Percentiles rank a stretch among this genome's conserved stretches.
These are phyloP conservation scores for Macropodus opercularis DNA, from an alignment of 2,797 vertebrate genomes.

Conservation along the genomic window DNA sequence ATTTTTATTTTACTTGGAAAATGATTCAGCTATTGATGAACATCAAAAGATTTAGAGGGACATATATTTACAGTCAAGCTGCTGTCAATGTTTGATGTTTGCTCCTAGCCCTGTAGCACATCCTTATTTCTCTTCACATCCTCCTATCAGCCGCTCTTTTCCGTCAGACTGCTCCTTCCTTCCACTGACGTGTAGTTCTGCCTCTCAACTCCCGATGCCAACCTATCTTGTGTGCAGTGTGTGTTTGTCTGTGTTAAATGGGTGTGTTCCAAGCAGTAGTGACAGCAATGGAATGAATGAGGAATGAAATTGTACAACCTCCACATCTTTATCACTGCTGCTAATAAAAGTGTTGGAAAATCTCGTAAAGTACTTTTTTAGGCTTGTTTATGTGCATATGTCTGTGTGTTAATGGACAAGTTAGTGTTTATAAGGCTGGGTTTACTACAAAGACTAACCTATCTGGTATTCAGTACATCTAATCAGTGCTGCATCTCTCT, in stretches of 20 bases:
- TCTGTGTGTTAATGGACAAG: slow-evolving; percentile 13
- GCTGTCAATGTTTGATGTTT: slow-evolving; percentile 32
- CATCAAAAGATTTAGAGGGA: slow-evolving; percentile 21
- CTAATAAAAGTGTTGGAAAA: slow-evolving; percentile 23
- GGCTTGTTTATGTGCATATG: slow-evolving; percentile 1
- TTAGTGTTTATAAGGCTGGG: slow-evolving; percentile 20
- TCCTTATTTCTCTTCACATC: slow-evolving; percentile 44
- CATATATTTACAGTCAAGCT: slow-evolving; percentile 21
- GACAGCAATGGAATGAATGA: slow-evolving; percentile 32
- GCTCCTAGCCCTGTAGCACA: slow-evolving; percentile 25
- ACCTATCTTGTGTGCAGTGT: slow-evolving; percentile 17
- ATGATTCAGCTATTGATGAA: slow-evolving; percentile 8
- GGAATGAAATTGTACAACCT: slow-evolving; percentile 20
- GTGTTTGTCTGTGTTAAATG: slow-evolving; percentile 2
- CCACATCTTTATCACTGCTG: slow-evolving; percentile 30
- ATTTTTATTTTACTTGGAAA: not conserved
- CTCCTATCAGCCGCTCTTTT: slow-evolving; percentile 30
- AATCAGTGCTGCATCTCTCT: slow-evolving; percentile 7
- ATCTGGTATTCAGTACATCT: slow-evolving; percentile 38
- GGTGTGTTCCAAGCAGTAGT: slow-evolving; percentile 37
- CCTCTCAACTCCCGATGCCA: slow-evolving; percentile 27
- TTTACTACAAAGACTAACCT: slow-evolving; percentile 26
- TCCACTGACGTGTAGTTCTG: slow-evolving; percentile 25
- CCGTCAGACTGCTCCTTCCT: slow-evolving; percentile 33
- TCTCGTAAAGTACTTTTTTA: slow-evolving; percentile 18